Evolutionary conservation across 2,113 vertebrate species (phyloP).

Genomic region (Heterochromis multidens): DNA sequence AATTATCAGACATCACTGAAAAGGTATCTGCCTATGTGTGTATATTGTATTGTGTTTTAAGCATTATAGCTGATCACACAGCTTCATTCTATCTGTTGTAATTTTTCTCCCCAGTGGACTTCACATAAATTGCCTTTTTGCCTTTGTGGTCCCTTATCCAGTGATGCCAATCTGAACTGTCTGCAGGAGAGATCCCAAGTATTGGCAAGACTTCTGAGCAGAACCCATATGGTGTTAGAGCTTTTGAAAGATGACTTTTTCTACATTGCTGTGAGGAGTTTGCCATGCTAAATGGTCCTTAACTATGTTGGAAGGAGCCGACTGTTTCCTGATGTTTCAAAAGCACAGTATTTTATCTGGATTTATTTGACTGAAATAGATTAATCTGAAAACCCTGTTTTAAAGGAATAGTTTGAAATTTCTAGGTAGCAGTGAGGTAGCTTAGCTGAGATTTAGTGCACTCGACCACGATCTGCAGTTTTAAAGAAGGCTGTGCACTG

Average conservation of each 20-base stretch:
- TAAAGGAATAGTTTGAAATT: too few relatives aligned
- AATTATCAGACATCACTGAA: background rate
- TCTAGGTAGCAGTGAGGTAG: too few relatives aligned
- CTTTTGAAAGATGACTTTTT: background rate
- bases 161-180: background rate
- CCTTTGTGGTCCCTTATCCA: background rate
- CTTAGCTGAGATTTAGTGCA: too few relatives aligned
- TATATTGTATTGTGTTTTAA: background rate
- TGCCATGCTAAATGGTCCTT: background rate
- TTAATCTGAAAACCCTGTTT: too few relatives aligned
- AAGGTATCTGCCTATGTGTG: background rate
- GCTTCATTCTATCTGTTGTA: background rate
- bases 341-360: background rate
- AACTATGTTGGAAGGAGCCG: background rate
- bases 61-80: background rate
- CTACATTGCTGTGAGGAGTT: background rate
- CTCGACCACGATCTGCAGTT: too few relatives aligned
- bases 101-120: background rate
- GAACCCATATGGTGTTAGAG: background rate
- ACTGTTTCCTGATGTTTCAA: background rate
- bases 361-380: too few relatives aligned
- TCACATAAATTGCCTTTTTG: constrained; percentile 9
- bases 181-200: background rate
- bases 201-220: background rate
- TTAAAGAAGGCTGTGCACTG: too few relatives aligned